Evolutionary conservation across 2,888 invertebrate species (phyloP).

Genomic region (Lobophora halterata): DNA sequence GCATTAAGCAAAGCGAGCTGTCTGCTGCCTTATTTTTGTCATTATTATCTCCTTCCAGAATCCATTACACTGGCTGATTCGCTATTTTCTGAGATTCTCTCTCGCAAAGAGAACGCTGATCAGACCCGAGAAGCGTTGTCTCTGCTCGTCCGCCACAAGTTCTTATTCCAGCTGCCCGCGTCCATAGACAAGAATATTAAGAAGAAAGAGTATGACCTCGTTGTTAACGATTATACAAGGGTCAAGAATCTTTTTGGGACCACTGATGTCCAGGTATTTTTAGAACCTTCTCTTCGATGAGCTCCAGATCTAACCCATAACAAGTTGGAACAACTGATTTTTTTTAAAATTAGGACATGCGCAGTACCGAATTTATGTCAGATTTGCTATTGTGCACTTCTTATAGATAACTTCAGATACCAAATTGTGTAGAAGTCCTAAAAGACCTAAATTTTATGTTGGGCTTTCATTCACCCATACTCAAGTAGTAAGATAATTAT

Average conservation of each 20-base stretch:
- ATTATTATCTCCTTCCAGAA: slow-evolving; percentile 74
- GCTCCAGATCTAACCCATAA: too few species aligned
- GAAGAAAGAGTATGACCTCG: slow-evolving; percentile 97
- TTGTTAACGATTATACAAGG: slow-evolving; percentile 98
- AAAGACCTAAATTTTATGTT: too few species aligned
- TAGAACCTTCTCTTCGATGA: too few species aligned
- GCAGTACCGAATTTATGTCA: too few species aligned
- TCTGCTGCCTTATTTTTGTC: neutral
- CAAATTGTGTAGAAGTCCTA: too few species aligned
- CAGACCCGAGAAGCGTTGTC: slow-evolving; percentile 96
- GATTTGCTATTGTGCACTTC: too few species aligned
- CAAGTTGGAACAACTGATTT: too few species aligned
- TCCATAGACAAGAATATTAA: slow-evolving; percentile 96
- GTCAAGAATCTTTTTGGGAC: slow-evolving; percentile 97
- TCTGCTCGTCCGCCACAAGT: slow-evolving; percentile 95
- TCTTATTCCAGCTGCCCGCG: slow-evolving; percentile 96
- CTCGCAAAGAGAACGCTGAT: slow-evolving; percentile 96
- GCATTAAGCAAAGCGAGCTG: too few species aligned
- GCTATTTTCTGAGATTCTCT: slow-evolving; percentile 94
- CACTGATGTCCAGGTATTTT: slow-evolving; percentile 91
- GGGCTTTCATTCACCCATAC: too few species aligned
- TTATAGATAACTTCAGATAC: too few species aligned
- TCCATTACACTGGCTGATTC: slow-evolving; percentile 95
- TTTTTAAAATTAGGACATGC: too few species aligned
- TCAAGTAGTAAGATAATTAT: too few species aligned